Base-by-base conservation (phyloP, 1,140 invertebrate species). In the Diorhabda elongata region DNA sequence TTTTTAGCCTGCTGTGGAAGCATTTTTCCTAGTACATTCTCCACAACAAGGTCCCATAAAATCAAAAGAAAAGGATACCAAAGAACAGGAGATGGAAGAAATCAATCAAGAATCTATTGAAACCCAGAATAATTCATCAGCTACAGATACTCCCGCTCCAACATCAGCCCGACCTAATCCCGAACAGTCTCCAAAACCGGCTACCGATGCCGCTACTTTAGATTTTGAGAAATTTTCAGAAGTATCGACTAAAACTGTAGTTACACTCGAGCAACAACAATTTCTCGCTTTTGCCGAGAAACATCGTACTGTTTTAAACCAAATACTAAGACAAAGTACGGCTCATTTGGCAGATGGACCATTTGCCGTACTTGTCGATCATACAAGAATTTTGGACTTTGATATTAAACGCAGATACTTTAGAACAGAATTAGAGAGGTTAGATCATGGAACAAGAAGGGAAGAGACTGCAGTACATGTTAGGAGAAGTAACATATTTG, bases 341-440 rank as follows among this genome's bases (percentile, higher is more conserved):
- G 89, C 90, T 2, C 93, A 93, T 75, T 84, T 97, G 8, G 90
- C 92, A 5, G 93, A 96, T 77, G 92, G 94, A 26, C 95, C 95
- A 7, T 97, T 97, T 78, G 89, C 92, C 42, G 92, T 97, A 0
- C 84, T 97, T 2, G 93, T 96, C 4, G 92, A 96, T 82, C 94
- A 96, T 76, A 96, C 94, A 0, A 84, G 93, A 74, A 90, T 97
- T 64, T 82, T 93, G 44, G 95, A 97, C 81, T 97, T 97, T 83
- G 95, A 97, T 82, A 94, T 97, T 0, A 97, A 97, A 77, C 84
- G 95, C 57, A 85, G 92, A 57, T 97, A 96, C 79, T 97, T 97
- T 84, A 86, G 95, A 69, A 92, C 92, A 43, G 93, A 95, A 79
- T 80, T 96, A 11, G 93, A 96, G 78, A 83, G 91, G 62, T 83